Evolutionary conservation across 2,113 vertebrate species (phyloP).

Genomic region (Polyodon spathula): DNA sequence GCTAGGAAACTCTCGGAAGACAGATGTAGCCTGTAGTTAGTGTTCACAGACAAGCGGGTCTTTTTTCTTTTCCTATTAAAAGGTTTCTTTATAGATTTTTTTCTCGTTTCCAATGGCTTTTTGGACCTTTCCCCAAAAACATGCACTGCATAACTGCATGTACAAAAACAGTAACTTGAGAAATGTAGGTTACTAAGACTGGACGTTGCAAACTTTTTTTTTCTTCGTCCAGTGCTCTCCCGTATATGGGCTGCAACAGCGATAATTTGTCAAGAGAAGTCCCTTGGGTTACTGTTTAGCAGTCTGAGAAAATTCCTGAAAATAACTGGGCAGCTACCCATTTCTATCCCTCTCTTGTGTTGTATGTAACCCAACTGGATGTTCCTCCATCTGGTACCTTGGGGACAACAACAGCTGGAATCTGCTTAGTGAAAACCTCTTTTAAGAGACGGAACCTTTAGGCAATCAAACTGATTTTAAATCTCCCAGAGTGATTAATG

Average conservation of each 20-base stretch:
- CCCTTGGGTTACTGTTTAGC: too few relatives aligned
- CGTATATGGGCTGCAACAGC: slow-evolving; percentile 5
- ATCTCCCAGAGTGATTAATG: too few relatives aligned
- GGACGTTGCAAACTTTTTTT: background rate
- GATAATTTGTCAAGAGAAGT: background rate
- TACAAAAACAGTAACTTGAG: background rate
- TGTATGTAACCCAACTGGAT: too few relatives aligned
- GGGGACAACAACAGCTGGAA: too few relatives aligned
- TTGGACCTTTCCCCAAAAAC: background rate
- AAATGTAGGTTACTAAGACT: slow-evolving; percentile 2
- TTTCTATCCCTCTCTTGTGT: too few relatives aligned
- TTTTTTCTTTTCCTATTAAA: slow-evolving; percentile 16
- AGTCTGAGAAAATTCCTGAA: too few relatives aligned
- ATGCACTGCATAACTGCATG: background rate
- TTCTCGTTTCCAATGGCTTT: background rate
- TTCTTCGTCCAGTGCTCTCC: slow-evolving; percentile 2
- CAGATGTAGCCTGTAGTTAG: background rate
- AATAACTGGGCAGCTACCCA: too few relatives aligned
- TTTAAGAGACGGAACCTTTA: too few relatives aligned
- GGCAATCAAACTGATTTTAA: too few relatives aligned
- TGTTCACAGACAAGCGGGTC: slow-evolving; percentile 8
- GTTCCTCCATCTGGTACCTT: too few relatives aligned
- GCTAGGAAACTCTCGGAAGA: slow-evolving; percentile 2
- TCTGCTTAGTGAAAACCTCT: too few relatives aligned
- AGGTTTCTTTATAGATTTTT: background rate